These are phyloP conservation scores for Marcusenius ussheri DNA, from an alignment of 2,113 vertebrate species.

Conservation along the genomic window DNA sequence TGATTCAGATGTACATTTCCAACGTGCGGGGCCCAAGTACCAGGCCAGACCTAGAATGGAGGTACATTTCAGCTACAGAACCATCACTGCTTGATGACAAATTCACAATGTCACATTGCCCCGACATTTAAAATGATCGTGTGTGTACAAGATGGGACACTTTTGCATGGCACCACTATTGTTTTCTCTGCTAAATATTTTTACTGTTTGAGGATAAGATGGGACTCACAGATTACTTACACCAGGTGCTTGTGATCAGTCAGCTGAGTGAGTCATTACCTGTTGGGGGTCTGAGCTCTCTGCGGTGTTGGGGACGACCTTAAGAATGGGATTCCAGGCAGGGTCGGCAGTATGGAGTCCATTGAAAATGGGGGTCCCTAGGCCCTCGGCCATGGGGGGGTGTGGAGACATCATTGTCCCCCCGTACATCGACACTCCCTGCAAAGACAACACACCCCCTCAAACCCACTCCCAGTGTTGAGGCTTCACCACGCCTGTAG, in stretches of 20 bases:
- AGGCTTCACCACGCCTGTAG: not conserved
- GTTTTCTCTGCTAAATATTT: not conserved
- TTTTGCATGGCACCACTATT: not conserved
- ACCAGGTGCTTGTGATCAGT: not conserved
- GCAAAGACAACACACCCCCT: constrained; percentile 1
- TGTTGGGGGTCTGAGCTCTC: constrained; percentile 94
- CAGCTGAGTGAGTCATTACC: constrained; percentile 54
- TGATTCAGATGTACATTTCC: constrained; percentile 99
- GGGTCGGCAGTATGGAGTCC: constrained; percentile 90
- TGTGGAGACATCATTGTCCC: constrained; percentile 89
- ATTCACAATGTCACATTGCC: not conserved
- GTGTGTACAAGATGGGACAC: not conserved
- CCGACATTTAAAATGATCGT: not conserved
- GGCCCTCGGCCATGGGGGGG: constrained; percentile 85
- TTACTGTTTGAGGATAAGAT: not conserved
- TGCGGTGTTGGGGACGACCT: constrained; percentile 90
- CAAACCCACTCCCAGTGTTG: not conserved
- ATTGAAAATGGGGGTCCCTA: constrained; percentile 85
- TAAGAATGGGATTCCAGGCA: constrained; percentile 95
- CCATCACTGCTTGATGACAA: not conserved
- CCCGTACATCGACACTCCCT: constrained; percentile 95
- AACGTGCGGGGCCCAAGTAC: constrained; percentile 97
- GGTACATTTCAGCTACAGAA: not conserved
- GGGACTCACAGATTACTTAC: not conserved
- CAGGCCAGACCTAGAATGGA: constrained; percentile 88